Conservation (phyloP, 2,888 invertebrate genomes). For the Oasisia sp. region DNA sequence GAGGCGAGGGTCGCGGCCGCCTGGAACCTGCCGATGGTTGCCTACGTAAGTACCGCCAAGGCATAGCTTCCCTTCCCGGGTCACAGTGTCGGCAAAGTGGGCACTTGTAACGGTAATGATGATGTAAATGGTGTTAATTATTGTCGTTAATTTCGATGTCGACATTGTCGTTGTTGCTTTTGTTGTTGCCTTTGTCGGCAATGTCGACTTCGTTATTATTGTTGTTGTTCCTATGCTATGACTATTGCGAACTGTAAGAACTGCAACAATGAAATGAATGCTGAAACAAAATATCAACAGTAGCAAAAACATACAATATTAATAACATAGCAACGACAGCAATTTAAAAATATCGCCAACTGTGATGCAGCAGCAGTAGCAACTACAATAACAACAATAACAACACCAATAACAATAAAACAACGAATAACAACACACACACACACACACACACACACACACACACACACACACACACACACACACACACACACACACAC, state of each 20-base stretch:
- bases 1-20: conserved; percentile 93
- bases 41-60: conserved; percentile 81
- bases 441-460: too few relatives aligned
- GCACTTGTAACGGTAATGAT: background rate
- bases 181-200: too few relatives aligned
- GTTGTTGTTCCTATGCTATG: background rate
- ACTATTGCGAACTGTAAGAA: background rate
- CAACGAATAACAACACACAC: background rate
- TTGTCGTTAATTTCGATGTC: background rate
- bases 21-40: conserved; percentile 93
- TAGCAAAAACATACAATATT: too few relatives aligned
- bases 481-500: too few relatives aligned
- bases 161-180: background rate
- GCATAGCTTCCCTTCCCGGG: background rate
- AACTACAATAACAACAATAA: too few relatives aligned
- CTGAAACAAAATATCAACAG: too few relatives aligned
- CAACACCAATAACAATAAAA: too few relatives aligned
- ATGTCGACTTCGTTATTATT: background rate
- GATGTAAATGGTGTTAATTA: background rate
- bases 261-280: too few relatives aligned
- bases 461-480: too few relatives aligned
- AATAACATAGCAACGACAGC: too few relatives aligned
- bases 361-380: too few relatives aligned
- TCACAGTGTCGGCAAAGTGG: background rate
- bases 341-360: too few relatives aligned